Conservation (phyloP, 1,140 invertebrate species). For the Drosophila funebris region DNA sequence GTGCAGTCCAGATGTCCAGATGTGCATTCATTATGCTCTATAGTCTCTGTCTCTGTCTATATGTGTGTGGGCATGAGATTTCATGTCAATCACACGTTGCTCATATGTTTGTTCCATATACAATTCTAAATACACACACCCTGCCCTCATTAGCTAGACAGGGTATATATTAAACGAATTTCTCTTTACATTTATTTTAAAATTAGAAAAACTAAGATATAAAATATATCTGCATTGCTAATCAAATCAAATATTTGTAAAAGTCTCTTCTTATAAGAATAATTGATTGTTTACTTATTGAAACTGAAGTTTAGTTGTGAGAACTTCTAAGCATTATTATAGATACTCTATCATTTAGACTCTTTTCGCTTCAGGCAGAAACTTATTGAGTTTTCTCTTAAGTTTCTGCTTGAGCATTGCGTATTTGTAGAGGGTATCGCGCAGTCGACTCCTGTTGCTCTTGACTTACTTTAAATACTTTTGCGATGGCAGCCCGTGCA, state of each 20-base stretch:
- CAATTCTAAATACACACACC: conserved; percentile 49
- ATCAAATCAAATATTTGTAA: too few relatives aligned
- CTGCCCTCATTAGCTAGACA: conserved; percentile 18
- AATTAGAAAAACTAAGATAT: too few relatives aligned
- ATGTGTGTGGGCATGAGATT: conserved; percentile 51
- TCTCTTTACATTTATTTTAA: too few relatives aligned
- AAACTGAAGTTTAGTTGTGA: too few relatives aligned
- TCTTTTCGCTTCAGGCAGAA: too few relatives aligned
- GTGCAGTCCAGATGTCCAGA: conserved; percentile 57
- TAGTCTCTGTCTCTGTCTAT: conserved; percentile 1
- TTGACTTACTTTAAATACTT: conserved; percentile 16
- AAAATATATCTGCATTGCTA: too few relatives aligned
- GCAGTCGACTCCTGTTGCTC: not conserved
- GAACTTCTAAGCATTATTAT: too few relatives aligned
- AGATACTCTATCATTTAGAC: too few relatives aligned
- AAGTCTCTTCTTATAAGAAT: too few relatives aligned
- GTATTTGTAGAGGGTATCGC: not conserved
- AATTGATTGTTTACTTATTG: too few relatives aligned
- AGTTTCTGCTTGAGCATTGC: not conserved
- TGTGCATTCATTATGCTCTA: conserved; percentile 76
- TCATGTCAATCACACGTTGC: conserved; percentile 78
- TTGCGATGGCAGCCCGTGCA: not conserved
- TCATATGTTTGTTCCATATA: conserved; percentile 71
- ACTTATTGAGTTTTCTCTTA: not conserved
- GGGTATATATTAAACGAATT: not conserved